These are phyloP conservation scores for Glyptemys insculpta DNA, from an alignment of 2,797 vertebrate genomes.

Conservation along the genomic window DNA sequence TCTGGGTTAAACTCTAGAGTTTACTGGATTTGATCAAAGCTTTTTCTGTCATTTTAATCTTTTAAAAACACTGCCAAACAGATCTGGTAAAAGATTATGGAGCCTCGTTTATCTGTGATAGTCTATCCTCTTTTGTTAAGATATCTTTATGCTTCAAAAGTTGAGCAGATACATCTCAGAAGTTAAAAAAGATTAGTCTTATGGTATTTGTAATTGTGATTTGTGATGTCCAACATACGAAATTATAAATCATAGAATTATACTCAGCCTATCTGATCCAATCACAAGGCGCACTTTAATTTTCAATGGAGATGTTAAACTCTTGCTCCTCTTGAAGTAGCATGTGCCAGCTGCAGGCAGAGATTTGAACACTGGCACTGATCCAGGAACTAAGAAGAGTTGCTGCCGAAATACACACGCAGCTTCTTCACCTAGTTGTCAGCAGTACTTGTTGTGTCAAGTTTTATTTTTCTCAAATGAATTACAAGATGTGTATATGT, in stretches of 20 bases:
- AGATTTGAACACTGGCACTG: slow-evolving; percentile 67
- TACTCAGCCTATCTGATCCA: slow-evolving; percentile 52
- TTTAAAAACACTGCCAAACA: slow-evolving; percentile 73
- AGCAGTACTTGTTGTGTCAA: slow-evolving; percentile 45
- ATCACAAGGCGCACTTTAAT: slow-evolving; percentile 66
- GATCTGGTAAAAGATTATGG: slow-evolving; percentile 64
- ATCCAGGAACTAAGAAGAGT: slow-evolving; percentile 61
- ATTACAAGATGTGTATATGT: slow-evolving; percentile 53
- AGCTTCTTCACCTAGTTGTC: slow-evolving; percentile 55
- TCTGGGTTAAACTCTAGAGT: slow-evolving; percentile 66
- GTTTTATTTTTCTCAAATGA: slow-evolving; percentile 74
- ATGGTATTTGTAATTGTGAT: slow-evolving; percentile 69
- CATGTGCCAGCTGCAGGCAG: slow-evolving; percentile 67
- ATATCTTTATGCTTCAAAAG: slow-evolving; percentile 62
- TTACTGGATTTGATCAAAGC: slow-evolving; percentile 73
- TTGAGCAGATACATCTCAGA: slow-evolving; percentile 57
- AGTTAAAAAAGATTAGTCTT: slow-evolving; percentile 69
- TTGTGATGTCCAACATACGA: slow-evolving; percentile 62
- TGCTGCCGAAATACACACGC: slow-evolving; percentile 19
- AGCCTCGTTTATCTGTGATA: slow-evolving; percentile 55
- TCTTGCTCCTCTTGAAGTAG: slow-evolving; percentile 54
- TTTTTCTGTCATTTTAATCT: slow-evolving; percentile 75
- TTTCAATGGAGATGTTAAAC: slow-evolving; percentile 69
- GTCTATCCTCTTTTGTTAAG: slow-evolving; percentile 64
- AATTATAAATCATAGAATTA: slow-evolving; percentile 68